Percentiles rank a stretch among this genome's conserved stretches.
Evolutionary conservation across 2,797 vertebrate genomes (phyloP).

Genomic region (Lemur catta): DNA sequence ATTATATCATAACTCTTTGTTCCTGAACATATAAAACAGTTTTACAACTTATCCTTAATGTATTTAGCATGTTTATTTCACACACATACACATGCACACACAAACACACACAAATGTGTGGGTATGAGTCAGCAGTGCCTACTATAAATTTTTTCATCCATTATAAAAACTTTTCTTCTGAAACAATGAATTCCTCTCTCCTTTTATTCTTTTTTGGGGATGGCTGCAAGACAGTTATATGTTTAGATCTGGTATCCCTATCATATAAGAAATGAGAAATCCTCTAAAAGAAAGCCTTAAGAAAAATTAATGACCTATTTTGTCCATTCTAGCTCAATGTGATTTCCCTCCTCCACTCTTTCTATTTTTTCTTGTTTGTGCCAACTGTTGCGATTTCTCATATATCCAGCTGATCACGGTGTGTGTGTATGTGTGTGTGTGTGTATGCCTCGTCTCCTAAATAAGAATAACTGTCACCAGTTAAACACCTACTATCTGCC

Average conservation of each 20-base stretch:
- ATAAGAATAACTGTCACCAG: background rate
- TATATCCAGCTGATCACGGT: background rate
- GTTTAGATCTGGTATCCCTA: background rate
- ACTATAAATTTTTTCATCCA: background rate
- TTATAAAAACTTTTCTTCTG: background rate
- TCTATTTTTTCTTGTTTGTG: background rate
- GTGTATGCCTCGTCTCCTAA: background rate
- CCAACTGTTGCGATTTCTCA: background rate
- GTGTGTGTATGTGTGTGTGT: background rate
- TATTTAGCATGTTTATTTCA: background rate
- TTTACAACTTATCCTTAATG: background rate
- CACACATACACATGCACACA: background rate
- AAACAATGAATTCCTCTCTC: background rate
- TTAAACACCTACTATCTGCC: background rate
- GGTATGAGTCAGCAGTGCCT: background rate
- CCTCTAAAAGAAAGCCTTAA: slow-evolving; percentile 4
- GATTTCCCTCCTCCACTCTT: background rate
- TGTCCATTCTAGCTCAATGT: background rate
- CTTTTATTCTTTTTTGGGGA: background rate
- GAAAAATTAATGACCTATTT: background rate
- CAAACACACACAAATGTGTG: background rate
- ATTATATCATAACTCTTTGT: background rate
- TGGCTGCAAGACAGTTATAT: background rate
- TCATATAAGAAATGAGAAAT: slow-evolving; percentile 26
- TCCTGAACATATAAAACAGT: background rate